Evolutionary conservation across 2,888 invertebrate species (phyloP).

Genomic region (Drosophila mulleri): DNA sequence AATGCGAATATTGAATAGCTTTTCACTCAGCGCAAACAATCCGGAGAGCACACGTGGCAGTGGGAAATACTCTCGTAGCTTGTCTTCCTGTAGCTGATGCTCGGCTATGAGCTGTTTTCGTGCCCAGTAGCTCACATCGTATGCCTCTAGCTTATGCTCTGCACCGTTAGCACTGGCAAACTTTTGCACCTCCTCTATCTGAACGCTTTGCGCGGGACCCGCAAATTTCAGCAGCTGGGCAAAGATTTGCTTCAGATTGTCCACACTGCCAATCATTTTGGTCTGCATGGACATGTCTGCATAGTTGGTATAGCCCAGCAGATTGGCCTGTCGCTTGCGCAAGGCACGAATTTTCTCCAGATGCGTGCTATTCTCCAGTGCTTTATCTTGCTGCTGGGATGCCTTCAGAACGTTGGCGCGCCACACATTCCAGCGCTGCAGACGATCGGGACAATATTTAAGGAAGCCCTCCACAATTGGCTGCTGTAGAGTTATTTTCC

Average conservation of each 20-base stretch:
- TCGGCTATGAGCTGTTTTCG: slow-evolving; percentile 89
- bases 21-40: slow-evolving; percentile 90
- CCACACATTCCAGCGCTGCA: slow-evolving; percentile 94
- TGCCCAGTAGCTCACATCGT: slow-evolving; percentile 96
- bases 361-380: slow-evolving; percentile 89
- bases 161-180: slow-evolving; percentile 92
- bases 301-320: slow-evolving; percentile 92
- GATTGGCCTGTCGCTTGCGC: slow-evolving; percentile 89
- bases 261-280: slow-evolving; percentile 94
- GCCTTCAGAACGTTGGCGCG: slow-evolving; percentile 90
- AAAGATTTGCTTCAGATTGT: slow-evolving; percentile 90
- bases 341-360: slow-evolving; percentile 91
- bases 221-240: slow-evolving; percentile 89
- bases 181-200: slow-evolving; percentile 89
- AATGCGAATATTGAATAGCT: slow-evolving; percentile 92
- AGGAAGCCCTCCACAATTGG: slow-evolving; percentile 91
- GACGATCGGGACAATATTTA: slow-evolving; percentile 93
- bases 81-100: slow-evolving; percentile 89
- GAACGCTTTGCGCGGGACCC: slow-evolving; percentile 90
- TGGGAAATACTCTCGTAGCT: slow-evolving; percentile 93
- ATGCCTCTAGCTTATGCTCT: slow-evolving; percentile 89
- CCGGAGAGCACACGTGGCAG: slow-evolving; percentile 92
- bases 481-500: slow-evolving; percentile 92
- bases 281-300: slow-evolving; percentile 96
- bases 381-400: slow-evolving; percentile 88